Evolutionary conservation across 1,140 invertebrate species (phyloP).

Genomic region (Manduca sexta): DNA sequence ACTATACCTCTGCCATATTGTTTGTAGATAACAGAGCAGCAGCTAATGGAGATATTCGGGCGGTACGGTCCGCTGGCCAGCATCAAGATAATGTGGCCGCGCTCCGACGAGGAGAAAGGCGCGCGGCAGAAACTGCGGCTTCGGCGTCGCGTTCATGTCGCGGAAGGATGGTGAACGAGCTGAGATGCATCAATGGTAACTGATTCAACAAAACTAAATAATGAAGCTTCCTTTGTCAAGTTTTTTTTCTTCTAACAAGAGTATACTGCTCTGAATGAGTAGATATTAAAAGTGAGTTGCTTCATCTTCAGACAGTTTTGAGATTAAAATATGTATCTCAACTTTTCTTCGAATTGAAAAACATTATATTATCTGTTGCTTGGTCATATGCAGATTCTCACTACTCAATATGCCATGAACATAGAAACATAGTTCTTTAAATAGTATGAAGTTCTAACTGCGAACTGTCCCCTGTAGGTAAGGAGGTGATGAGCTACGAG

Average conservation of each 20-base stretch:
- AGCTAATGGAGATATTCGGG: constrained; percentile 98
- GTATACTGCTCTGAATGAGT: no score
- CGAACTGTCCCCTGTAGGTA: constrained; percentile 72
- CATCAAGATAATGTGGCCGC: constrained; percentile 99
- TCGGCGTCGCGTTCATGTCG: constrained; percentile 99
- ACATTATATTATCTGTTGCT: no score
- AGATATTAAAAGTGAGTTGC: no score
- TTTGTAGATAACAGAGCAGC: constrained; percentile 92
- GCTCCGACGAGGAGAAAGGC: constrained; percentile 98
- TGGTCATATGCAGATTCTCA: no score
- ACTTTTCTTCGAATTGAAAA: no score
- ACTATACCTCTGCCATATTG: no score
- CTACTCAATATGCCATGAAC: no score
- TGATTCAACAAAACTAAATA: neutral
- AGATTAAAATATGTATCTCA: no score
- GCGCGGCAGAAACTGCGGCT: constrained; percentile 96
- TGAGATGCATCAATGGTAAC: constrained; percentile 89
- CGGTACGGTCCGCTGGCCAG: constrained; percentile 97
- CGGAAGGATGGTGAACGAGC: constrained; percentile 94
- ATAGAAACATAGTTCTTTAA: no score
- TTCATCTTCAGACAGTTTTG: no score
- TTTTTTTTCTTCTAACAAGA: no score
- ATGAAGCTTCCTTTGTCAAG: no score
- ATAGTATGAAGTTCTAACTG: neutral
- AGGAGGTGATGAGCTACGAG: constrained; percentile 93